Evolutionary conservation across 1,140 invertebrate genomes (phyloP).

Genomic region (Prorops nasuta): DNA sequence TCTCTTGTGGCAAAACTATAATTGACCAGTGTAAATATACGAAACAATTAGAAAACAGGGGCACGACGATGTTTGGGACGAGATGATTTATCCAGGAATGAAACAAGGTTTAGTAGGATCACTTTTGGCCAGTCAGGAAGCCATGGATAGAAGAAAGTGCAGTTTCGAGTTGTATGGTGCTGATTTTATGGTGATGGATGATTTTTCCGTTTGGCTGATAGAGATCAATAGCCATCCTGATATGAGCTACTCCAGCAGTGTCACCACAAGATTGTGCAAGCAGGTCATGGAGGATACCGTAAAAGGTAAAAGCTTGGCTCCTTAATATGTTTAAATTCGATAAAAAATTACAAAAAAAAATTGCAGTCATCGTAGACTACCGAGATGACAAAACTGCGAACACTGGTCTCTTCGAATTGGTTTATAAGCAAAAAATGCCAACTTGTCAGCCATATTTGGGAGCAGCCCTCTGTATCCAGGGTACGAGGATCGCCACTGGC

Average conservation of each 20-base stretch:
- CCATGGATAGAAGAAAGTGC: conserved; percentile 82
- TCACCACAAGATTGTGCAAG: conserved; percentile 82
- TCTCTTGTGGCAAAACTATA: too few species aligned
- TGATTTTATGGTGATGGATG: conserved; percentile 87
- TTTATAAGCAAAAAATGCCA: conserved; percentile 72
- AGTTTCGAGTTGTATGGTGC: conserved; percentile 91
- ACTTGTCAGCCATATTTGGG: conserved; percentile 83
- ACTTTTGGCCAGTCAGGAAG: conserved; percentile 81
- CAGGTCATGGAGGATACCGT: conserved; percentile 88
- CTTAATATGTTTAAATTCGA: too few species aligned
- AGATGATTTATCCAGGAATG: conserved; percentile 87
- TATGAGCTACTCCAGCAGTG: conserved; percentile 83
- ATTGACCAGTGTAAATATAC: not conserved
- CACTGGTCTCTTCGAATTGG: conserved; percentile 83
- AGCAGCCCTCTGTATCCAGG: conserved; percentile 72
- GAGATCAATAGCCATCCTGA: conserved; percentile 95
- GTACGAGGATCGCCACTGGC: conserved; percentile 53
- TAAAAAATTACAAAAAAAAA: too few species aligned
- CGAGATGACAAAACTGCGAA: conserved; percentile 74
- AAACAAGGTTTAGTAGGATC: conserved; percentile 83
- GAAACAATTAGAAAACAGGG: conserved; percentile 62
- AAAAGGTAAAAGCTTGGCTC: conserved; percentile 73
- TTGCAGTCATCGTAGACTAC: conserved; percentile 87
- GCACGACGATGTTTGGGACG: conserved; percentile 73
- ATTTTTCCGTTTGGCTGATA: conserved; percentile 65